Conservation (phyloP, 2,113 vertebrate species). For the Taxidea taxus region DNA sequence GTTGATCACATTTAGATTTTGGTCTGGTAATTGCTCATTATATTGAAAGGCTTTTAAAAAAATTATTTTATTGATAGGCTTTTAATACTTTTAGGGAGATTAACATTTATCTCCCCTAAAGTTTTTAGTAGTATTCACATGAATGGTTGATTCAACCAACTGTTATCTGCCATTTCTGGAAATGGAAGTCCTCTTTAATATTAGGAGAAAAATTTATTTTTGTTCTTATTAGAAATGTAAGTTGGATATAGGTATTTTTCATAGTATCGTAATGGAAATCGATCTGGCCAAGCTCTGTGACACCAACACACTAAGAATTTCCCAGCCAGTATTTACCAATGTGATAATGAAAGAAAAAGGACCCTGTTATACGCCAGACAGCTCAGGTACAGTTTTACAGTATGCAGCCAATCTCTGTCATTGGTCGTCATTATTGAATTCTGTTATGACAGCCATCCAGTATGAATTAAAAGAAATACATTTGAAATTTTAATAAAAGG, state of each 20-base stretch:
- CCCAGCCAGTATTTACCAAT: conserved; percentile 26
- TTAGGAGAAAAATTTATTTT: conserved; percentile 14
- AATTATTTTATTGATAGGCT: background rate
- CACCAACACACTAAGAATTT: conserved; percentile 34
- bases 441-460: conserved; percentile 43
- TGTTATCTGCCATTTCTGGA: background rate
- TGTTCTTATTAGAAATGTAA: conserved; percentile 24
- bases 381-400: background rate
- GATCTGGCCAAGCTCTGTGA: background rate
- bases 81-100: conserved; percentile 41
- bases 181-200: conserved; percentile 23
- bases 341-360: conserved; percentile 53
- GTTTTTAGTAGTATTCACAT: conserved; percentile 10
- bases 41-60: conserved; percentile 4
- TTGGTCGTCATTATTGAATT: conserved; percentile 56
- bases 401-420: background rate
- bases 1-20: conserved; percentile 1
- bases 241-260: conserved; percentile 40
- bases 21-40: conserved; percentile 24
- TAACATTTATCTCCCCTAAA: background rate
- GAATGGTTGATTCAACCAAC: background rate
- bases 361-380: background rate
- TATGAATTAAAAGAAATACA: conserved; percentile 52
- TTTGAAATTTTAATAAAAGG: conserved; percentile 69
- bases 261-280: background rate